Percentiles rank a stretch among this genome's conserved stretches.
Evolutionary conservation across 2,888 invertebrate genomes (phyloP).

Genomic region (Tineola bisselliella): DNA sequence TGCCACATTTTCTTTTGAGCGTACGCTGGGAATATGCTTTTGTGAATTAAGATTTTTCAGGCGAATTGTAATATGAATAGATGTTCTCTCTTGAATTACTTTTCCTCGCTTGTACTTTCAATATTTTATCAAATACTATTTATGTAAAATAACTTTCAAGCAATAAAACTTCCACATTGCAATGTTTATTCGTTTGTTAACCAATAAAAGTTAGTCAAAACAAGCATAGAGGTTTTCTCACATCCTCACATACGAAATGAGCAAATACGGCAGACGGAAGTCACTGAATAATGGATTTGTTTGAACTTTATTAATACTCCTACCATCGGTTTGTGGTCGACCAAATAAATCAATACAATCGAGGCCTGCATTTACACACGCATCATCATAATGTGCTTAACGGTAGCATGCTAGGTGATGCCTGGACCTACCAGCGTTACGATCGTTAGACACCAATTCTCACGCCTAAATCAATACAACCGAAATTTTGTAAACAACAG

Average conservation of each 20-base stretch:
- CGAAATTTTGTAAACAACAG: conserved; percentile 57
- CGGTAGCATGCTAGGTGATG: conserved; percentile 51
- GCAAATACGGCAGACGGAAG: conserved; percentile 2
- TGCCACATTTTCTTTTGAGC: conserved; percentile 9
- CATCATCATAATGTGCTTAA: conserved; percentile 27
- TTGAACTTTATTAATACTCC: conserved; percentile 21
- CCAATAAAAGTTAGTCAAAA: conserved; percentile 1
- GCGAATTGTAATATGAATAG: conserved; percentile 10
- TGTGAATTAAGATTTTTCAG: conserved; percentile 13
- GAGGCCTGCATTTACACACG: conserved; percentile 19
- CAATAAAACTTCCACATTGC: not conserved
- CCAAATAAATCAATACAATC: conserved; percentile 12
- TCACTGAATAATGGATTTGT: conserved; percentile 23
- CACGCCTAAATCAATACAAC: conserved; percentile 61
- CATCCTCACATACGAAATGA: not conserved
- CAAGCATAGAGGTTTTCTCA: not conserved
- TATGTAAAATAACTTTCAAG: no score
- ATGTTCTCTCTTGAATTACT: conserved; percentile 9
- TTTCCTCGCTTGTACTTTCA: not conserved
- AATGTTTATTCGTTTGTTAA: not conserved
- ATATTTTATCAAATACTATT: not conserved
- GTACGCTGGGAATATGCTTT: conserved; percentile 11
- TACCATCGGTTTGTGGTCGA: not conserved
- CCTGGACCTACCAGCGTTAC: conserved; percentile 54
- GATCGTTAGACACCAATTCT: conserved; percentile 60